phyloP scores from a whole-genome alignment of 2,113 vertebrate species.

The Paramisgurnus dabryanus region DNA sequence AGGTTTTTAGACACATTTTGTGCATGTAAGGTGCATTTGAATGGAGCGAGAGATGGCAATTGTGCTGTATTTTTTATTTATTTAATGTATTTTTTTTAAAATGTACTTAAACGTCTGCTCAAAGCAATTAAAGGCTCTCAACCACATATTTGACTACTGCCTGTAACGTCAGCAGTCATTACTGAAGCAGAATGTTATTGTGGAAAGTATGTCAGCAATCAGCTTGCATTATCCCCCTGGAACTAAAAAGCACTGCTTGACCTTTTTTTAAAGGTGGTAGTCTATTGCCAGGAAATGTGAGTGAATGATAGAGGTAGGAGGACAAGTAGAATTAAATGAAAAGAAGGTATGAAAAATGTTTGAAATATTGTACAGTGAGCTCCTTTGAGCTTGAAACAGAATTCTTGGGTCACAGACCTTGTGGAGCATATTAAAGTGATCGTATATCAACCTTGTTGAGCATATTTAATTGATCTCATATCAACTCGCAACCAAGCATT shows the following conservation, averaged over 20 bases:
- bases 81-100: too few relatives aligned
- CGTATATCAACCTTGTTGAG: background rate
- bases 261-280: constrained; percentile 25
- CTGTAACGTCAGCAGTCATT: constrained; percentile 3
- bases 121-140: background rate
- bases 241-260: constrained; percentile 33
- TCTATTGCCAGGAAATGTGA: background rate
- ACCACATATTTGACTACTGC: background rate
- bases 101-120: too few relatives aligned
- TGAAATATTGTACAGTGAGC: constrained; percentile 11
- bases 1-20: background rate
- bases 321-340: constrained; percentile 8
- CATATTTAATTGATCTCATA: background rate
- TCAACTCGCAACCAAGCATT: background rate
- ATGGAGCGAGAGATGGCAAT: background rate
- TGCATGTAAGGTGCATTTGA: background rate
- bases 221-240: constrained; percentile 25
- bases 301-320: constrained; percentile 5
- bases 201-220: constrained; percentile 30
- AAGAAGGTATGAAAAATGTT: constrained; percentile 1
- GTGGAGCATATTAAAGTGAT: background rate
- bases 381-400: background rate
- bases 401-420: background rate
- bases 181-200: constrained; percentile 14
- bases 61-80: constrained; percentile 2